Base-by-base conservation (phyloP, 2,113 vertebrate species). In the Dipodomys ordii region DNA sequence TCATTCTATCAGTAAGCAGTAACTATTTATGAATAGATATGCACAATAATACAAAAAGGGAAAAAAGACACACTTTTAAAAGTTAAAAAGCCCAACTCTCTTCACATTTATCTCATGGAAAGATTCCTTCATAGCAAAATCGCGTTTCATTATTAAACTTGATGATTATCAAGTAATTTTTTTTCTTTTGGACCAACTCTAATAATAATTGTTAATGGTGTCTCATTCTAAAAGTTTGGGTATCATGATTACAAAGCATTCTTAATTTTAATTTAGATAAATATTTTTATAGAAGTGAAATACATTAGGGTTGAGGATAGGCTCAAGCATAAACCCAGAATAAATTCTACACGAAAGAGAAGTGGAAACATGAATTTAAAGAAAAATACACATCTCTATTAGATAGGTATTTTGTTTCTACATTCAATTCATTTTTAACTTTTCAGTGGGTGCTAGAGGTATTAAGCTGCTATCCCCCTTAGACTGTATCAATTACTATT, bases 111-210 rank as follows among this genome's bases (percentile, higher is more conserved):
- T 83, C 73, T 84, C 23, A 49, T 8, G 20, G n/a, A 74, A 11
- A 81, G 28, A 72, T 67, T 18, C 12, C 74, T 93, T 89, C 87
- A 57, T 65, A 83, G 53, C 88, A 78, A 90, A 96, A 65, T 44
- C 73, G 49, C 6, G 77, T 27, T 87, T 79, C 80, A 28, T 69
- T 46, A 7, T 87, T 81, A 73, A 81, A 3, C 44, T 74, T 68
- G 18, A 28, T 71, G 73, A 25, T 84, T 83, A n/a, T 76, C 39
- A 86, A 88, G 35, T 27, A 28, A 1, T 35, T 23, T 22, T 22
- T 68, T 87, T 28, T 83, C 64, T 39, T 77, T 80, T 53, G 30
- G 57, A 68, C 30, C 19, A 78, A 72, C 2, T 65, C 1, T 2
- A 74, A 79, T 60, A 73, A 57, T 53, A 91, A 94, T 30, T 76